These are phyloP conservation scores for Rhombomys opimus DNA, from an alignment of 2,113 vertebrate species.

Conservation along the genomic window DNA sequence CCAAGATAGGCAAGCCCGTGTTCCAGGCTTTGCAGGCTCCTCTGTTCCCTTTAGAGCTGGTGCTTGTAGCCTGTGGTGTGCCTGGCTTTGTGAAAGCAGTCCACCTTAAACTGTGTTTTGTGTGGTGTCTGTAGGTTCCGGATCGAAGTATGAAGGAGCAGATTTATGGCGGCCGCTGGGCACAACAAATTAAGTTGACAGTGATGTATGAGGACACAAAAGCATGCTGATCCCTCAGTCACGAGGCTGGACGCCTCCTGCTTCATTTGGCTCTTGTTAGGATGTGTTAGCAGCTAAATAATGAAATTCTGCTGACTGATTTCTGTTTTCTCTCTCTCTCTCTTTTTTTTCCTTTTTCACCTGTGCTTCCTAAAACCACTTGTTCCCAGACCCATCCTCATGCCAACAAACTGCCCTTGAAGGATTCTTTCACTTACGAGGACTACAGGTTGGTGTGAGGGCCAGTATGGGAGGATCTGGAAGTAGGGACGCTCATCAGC, in stretches of 20 bases:
- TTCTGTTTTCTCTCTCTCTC: slow-evolving; percentile 86
- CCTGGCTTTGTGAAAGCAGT: slow-evolving; percentile 73
- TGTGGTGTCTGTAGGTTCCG: slow-evolving; percentile 87
- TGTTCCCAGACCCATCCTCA: slow-evolving; percentile 95
- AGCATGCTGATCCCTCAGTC: slow-evolving; percentile 90
- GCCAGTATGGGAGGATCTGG: neutral
- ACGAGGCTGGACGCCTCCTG: slow-evolving; percentile 89
- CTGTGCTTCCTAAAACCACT: slow-evolving; percentile 82
- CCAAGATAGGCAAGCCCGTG: neutral
- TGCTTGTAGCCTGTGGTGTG: neutral
- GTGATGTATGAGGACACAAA: slow-evolving; percentile 95
- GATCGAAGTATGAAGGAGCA: slow-evolving; percentile 94
- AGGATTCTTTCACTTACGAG: slow-evolving; percentile 98
- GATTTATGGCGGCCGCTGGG: slow-evolving; percentile 97
- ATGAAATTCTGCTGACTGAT: slow-evolving; percentile 94
- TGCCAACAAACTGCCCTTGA: slow-evolving; percentile 97
- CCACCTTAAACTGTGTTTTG: slow-evolving; percentile 87
- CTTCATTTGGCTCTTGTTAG: slow-evolving; percentile 95
- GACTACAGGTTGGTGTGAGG: slow-evolving; percentile 97
- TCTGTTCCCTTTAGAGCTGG: neutral
- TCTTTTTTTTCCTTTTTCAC: slow-evolving; percentile 57
- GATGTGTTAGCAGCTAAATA: slow-evolving; percentile 93
- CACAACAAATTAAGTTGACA: slow-evolving; percentile 98
- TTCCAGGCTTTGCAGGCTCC: neutral
- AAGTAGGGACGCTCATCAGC: neutral